These are phyloP conservation scores for Ptiloglossa arizonensis DNA, from an alignment of 1,140 invertebrate genomes.

Conservation along the genomic window DNA sequence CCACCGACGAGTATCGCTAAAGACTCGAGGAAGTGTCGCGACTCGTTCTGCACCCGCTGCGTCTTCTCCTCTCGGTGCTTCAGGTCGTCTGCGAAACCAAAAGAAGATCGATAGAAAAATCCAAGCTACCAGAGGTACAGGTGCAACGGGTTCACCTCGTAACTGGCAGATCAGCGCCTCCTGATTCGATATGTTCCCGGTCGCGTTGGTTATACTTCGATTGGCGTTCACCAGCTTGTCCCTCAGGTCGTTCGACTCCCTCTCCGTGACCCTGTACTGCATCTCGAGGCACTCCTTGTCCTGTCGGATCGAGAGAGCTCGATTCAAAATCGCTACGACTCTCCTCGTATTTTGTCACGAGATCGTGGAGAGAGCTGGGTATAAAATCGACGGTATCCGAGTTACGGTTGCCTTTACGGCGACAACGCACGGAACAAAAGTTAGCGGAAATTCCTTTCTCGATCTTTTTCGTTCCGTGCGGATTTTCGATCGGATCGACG, in stretches of 20 bases:
- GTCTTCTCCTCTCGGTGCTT: conserved; percentile 87
- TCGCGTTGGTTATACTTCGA: conserved; percentile 85
- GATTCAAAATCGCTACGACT: too few species aligned
- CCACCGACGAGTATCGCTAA: conserved; percentile 86
- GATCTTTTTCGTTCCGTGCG: too few species aligned
- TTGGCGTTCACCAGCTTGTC: conserved; percentile 85
- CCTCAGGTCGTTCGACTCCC: conserved; percentile 85
- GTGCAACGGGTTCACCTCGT: conserved; percentile 82
- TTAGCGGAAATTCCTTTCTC: too few species aligned
- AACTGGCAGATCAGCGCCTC: conserved; percentile 86
- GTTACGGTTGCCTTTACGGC: too few species aligned
- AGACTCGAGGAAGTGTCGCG: conserved; percentile 86
- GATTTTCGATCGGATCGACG: too few species aligned
- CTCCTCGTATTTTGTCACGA: too few species aligned
- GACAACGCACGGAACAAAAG: too few species aligned
- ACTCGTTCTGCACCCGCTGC: conserved; percentile 85
- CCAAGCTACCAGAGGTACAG: too few species aligned
- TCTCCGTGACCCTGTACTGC: conserved; percentile 85
- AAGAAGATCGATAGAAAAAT: background rate
- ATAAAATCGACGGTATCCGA: too few species aligned
- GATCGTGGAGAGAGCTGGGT: too few species aligned
- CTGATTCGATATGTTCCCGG: conserved; percentile 86
- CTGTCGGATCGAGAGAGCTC: conserved; percentile 70
- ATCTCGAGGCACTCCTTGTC: conserved; percentile 87
- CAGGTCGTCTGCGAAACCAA: conserved; percentile 85